Percentiles rank a stretch among this genome's conserved stretches.
Evolutionary conservation across 1,140 invertebrate genomes (phyloP).

Genomic region (Diabrotica undecimpunctata): DNA sequence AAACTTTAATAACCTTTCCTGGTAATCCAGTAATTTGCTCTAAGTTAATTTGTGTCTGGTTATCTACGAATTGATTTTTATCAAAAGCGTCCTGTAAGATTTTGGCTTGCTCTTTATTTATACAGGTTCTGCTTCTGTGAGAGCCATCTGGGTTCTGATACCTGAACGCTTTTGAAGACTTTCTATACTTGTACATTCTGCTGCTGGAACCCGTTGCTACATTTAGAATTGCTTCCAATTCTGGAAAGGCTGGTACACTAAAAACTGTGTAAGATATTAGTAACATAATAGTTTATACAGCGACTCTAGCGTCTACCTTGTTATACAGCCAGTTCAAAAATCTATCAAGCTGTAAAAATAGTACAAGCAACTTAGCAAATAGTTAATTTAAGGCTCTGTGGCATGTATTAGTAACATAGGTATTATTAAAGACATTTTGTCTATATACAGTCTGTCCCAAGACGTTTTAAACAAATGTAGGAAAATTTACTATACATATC

Average conservation of each 20-base stretch:
- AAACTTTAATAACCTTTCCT: conserved; percentile 12
- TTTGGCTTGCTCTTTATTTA: conserved; percentile 12
- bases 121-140: conserved; percentile 8
- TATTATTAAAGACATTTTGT: too few relatives aligned
- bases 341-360: too few relatives aligned
- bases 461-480: too few relatives aligned
- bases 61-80: conserved; percentile 8
- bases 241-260: conserved; percentile 13
- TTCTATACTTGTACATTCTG: not conserved
- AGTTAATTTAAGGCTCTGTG: too few relatives aligned
- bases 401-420: too few relatives aligned
- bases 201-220: not conserved
- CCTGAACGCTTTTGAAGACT: not conserved
- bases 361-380: too few relatives aligned
- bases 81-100: conserved; percentile 12
- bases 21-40: conserved; percentile 7
- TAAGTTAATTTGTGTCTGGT: not conserved
- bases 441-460: too few relatives aligned
- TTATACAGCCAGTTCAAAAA: too few relatives aligned
- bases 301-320: too few relatives aligned
- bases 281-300: not conserved
- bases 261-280: conserved; percentile 10
- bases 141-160: conserved; percentile 4
- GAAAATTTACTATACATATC: too few relatives aligned
- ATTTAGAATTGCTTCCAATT: conserved; percentile 4